Evolutionary conservation across 1,140 invertebrate genomes (phyloP).

Genomic region (Pseudachorutes palmiensis): DNA sequence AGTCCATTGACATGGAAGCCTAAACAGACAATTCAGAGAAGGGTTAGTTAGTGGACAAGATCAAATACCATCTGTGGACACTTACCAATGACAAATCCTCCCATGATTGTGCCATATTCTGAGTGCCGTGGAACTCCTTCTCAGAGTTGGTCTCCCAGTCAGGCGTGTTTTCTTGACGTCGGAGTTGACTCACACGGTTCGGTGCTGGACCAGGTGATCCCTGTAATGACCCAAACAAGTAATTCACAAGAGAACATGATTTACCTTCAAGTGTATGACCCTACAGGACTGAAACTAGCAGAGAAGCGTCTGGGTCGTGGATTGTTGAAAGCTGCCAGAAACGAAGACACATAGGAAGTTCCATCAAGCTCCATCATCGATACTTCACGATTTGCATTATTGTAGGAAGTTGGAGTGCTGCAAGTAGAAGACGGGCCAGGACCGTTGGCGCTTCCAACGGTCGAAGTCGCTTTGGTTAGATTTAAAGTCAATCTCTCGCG

Average conservation of each 20-base stretch:
- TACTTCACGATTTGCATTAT: constrained; percentile 1
- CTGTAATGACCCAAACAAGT: constrained; percentile 16
- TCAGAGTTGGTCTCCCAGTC: constrained; percentile 37
- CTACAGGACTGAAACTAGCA: constrained; percentile 37
- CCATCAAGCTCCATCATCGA: constrained; percentile 23
- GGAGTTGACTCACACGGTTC: constrained; percentile 34
- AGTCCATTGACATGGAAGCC: constrained; percentile 38
- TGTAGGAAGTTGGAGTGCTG: background rate
- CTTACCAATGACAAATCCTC: constrained; percentile 37
- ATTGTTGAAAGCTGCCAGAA: constrained; percentile 30
- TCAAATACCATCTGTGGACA: constrained; percentile 2
- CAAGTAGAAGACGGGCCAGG: background rate
- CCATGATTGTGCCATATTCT: constrained; percentile 37
- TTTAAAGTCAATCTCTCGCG: background rate
- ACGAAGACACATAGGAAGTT: constrained; percentile 19
- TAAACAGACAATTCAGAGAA: constrained; percentile 5
- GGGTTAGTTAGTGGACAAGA: background rate
- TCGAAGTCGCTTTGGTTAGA: background rate
- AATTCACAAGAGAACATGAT: background rate
- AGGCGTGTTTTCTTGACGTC: constrained; percentile 31
- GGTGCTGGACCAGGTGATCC: constrained; percentile 36
- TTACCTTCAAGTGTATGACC: background rate
- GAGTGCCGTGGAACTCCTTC: constrained; percentile 37
- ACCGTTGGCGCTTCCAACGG: background rate
- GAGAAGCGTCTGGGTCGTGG: constrained; percentile 36